phyloP scores from a whole-genome alignment of 1,140 invertebrate genomes.

The Drosophila busckii region DNA sequence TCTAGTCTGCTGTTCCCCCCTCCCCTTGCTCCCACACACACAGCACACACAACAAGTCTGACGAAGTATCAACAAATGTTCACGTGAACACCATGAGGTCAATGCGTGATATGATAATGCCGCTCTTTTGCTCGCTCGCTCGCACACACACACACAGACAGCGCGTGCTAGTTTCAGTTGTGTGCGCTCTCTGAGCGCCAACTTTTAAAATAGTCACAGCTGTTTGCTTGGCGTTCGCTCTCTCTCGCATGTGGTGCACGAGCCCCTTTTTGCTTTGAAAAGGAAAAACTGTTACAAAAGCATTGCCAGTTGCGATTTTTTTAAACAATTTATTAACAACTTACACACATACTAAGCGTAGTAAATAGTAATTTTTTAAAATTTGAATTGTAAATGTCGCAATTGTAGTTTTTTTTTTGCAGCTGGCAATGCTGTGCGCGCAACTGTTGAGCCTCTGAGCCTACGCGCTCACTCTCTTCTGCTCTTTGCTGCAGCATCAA shows the following conservation, averaged over 20 bases:
- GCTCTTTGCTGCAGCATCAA: conserved; percentile 42
- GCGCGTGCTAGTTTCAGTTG: conserved; percentile 51
- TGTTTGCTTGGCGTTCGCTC: conserved; percentile 38
- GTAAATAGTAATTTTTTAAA: too few relatives aligned
- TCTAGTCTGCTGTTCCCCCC: conserved; percentile 28
- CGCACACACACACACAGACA: conserved; percentile 7
- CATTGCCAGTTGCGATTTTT: conserved; percentile 45
- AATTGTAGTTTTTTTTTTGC: not conserved
- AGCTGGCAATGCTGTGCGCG: conserved; percentile 46
- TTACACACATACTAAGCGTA: conserved; percentile 1
- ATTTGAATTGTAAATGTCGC: too few relatives aligned
- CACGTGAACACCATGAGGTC: conserved; percentile 78
- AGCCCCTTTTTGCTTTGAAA: conserved; percentile 75
- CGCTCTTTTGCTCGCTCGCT: conserved; percentile 13
- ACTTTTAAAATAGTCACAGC: conserved; percentile 63
- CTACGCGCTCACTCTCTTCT: not conserved
- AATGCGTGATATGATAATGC: conserved; percentile 72
- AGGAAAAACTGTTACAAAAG: conserved; percentile 60
- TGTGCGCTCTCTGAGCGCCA: conserved; percentile 36
- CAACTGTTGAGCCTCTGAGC: conserved; percentile 52
- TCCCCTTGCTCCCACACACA: conserved; percentile 9
- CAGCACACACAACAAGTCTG: not conserved
- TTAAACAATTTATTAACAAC: conserved; percentile 7
- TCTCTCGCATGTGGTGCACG: conserved; percentile 40
- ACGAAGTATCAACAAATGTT: conserved; percentile 70